Evolutionary conservation across 64 coral and sea anemone species (phyloP).

Genomic region (Porites australiensis): DNA sequence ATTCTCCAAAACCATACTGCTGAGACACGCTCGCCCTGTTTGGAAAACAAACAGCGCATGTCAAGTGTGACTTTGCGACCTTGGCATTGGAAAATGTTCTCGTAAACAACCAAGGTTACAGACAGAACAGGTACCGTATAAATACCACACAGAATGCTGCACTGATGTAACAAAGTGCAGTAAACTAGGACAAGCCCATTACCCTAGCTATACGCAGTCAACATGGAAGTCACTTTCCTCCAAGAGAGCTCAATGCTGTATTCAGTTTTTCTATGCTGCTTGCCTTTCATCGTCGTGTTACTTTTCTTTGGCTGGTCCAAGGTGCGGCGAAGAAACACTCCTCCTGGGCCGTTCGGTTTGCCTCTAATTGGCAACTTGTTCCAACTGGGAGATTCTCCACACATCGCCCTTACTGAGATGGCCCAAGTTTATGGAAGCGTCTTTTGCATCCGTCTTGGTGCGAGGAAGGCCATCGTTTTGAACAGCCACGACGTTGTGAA

Average conservation of each 20-base stretch:
- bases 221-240: slow-evolving; percentile 1
- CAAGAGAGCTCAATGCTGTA: neutral
- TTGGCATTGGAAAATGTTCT: slow-evolving; percentile 44
- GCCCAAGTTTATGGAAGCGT: slow-evolving; percentile 70
- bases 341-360: slow-evolving; percentile 77
- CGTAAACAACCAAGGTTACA: slow-evolving; percentile 56
- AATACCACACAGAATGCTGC: neutral
- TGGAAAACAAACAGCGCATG: slow-evolving; percentile 44
- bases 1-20: neutral
- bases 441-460: slow-evolving; percentile 74
- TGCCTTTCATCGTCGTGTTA: neutral
- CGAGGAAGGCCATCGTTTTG: slow-evolving; percentile 70
- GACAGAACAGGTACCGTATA: neutral
- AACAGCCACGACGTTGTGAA: slow-evolving; percentile 41
- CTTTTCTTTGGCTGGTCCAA: slow-evolving; percentile 10
- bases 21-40: slow-evolving; percentile 29
- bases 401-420: slow-evolving; percentile 64
- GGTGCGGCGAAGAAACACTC: slow-evolving; percentile 27
- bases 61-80: slow-evolving; percentile 59
- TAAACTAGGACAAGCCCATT: neutral
- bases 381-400: slow-evolving; percentile 73
- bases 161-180: neutral
- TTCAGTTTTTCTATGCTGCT: neutral
- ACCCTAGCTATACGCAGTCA: neutral
- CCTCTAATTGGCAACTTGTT: slow-evolving; percentile 76